Percentiles rank a stretch among this genome's conserved stretches.
Evolutionary conservation across 2,888 invertebrate species (phyloP).

Genomic region (Ormyrus pomaceus): DNA sequence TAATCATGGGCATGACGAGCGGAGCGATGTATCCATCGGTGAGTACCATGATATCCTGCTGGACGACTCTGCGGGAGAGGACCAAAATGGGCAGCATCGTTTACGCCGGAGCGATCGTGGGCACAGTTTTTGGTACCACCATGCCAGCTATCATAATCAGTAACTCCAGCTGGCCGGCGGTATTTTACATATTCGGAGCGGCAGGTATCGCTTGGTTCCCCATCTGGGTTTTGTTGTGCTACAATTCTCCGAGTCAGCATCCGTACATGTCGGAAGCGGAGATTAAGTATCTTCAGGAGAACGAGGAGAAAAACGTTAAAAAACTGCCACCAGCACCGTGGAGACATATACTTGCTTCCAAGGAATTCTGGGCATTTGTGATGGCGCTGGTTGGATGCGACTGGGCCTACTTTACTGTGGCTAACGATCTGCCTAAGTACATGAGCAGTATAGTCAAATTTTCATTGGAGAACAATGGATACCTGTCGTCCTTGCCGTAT

Average conservation of each 20-base stretch:
- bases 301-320: constrained; percentile 51
- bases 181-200: constrained; percentile 87
- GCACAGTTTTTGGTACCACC: constrained; percentile 77
- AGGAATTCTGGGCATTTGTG: constrained; percentile 83
- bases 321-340: constrained; percentile 53
- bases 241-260: constrained; percentile 66
- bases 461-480: constrained; percentile 70
- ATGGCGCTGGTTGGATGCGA: constrained; percentile 74
- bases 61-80: constrained; percentile 83
- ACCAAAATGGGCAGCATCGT: constrained; percentile 43
- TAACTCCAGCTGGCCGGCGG: constrained; percentile 82
- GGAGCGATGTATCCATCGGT: constrained; percentile 88
- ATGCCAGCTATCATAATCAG: constrained; percentile 82
- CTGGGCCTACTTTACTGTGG: constrained; percentile 59
- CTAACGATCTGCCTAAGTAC: constrained; percentile 65
- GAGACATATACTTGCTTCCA: constrained; percentile 73
- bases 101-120: constrained; percentile 42
- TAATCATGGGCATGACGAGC: constrained; percentile 88
- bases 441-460: constrained; percentile 68
- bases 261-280: constrained; percentile 67
- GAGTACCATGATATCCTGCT: constrained; percentile 85
- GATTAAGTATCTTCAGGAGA: constrained; percentile 61
- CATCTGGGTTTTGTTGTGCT: constrained; percentile 77
- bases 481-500: constrained; percentile 70
- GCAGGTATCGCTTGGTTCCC: constrained; percentile 84